Evolutionary conservation across 2,113 vertebrate genomes (phyloP), one percentile per base, ranked within the genome.

Genomic region (Amblyornis subalaris): DNA sequence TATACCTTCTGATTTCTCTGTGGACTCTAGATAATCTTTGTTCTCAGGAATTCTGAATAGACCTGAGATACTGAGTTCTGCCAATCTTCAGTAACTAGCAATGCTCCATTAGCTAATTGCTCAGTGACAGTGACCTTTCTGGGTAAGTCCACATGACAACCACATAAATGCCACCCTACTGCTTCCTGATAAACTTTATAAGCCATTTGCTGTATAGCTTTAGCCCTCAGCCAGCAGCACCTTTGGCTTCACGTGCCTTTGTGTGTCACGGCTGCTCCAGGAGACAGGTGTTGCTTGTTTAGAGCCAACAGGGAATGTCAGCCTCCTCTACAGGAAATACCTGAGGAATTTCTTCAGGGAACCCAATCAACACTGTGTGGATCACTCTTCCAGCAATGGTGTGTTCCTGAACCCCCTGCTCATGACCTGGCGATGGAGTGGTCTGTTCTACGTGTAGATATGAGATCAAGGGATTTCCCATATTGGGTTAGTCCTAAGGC

Each of bases 61-160:
- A 26, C 50, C 60, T 82, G 88, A 89, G 76, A 70, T 80, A 66
- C 73, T 9, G 14, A 80, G 72, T 87, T 89, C 69, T 78, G 89
- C 87, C 86, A 88, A 47, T 92, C 91, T 94, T 91, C 67, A 38
- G 81, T 94, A 91, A 93, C 87, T 79, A 88, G 75, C 70, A 95
- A 65, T 86, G 77, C 67, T 80, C 95, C 95, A 97, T 98, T 98
- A 97, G 95, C 89, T 97, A 96, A 98, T 97, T 98, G 95, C 92
- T 92, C 75, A 71, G 62, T 72, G 85, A 89, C 71, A 62, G 91
- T 88, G 84, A 55, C 85, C 93, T 96, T 92, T 88, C 66, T 51
- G 65, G 60, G 57, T 60, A 86, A 89, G 79, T 65, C 87, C 81
- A 44, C 48, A 73, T 33, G 93, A 80, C 33, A 89, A 54, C 83